Evolutionary conservation across 2,888 invertebrate species (phyloP).

Genomic region (Vandiemenella viatica): DNA sequence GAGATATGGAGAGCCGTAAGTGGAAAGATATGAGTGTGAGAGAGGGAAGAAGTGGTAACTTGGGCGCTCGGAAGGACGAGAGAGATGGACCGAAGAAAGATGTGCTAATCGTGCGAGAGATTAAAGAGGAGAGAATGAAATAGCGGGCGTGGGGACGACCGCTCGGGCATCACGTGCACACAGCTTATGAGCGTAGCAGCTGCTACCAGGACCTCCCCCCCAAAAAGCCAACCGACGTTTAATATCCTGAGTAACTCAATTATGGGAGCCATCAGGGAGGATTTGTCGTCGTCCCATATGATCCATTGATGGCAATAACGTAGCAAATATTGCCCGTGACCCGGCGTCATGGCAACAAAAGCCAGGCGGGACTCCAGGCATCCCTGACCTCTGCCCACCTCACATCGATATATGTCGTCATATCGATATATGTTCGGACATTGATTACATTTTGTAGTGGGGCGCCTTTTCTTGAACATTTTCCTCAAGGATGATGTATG

Average conservation of each 20-base stretch:
- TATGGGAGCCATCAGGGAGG: conserved; percentile 12
- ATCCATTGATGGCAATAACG: conserved; percentile 12
- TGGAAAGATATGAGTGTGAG: no score
- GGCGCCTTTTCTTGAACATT: no score
- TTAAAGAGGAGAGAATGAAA: background rate
- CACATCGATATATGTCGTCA: no score
- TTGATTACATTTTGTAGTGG: no score
- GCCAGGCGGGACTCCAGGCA: no score
- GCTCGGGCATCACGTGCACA: background rate
- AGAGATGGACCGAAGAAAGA: background rate
- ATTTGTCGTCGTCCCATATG: conserved; percentile 12
- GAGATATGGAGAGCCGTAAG: no score
- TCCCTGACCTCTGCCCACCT: no score
- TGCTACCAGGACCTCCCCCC: conserved; percentile 9
- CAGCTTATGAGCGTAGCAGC: conserved; percentile 11
- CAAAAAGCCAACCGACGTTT: conserved; percentile 12
- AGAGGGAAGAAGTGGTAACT: background rate
- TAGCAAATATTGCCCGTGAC: conserved; percentile 5
- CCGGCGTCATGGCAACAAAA: no score
- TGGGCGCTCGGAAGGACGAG: no score
- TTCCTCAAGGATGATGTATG: no score
- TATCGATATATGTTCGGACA: no score
- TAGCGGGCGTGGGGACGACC: background rate
- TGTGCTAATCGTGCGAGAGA: background rate
- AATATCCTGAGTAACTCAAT: conserved; percentile 13